A percentile compares a stretch with the other conserved stretches of the same genome.
These are phyloP conservation scores for Halotydeus destructor DNA, from an alignment of 1,140 invertebrate species.

Conservation along the genomic window DNA sequence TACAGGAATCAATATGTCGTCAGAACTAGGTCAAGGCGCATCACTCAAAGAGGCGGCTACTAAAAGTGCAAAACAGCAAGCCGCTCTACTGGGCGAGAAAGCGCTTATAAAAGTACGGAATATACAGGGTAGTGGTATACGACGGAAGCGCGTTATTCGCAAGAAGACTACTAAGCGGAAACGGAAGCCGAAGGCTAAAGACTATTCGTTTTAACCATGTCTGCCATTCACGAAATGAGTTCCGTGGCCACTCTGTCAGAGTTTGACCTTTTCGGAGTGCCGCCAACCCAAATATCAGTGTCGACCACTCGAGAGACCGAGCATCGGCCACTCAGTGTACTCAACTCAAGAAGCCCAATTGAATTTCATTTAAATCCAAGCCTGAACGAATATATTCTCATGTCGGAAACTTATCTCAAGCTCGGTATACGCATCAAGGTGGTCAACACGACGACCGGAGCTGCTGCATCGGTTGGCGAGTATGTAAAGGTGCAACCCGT, in stretches of 20 bases:
- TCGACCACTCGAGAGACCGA: conserved; percentile 21
- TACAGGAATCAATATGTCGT: not conserved
- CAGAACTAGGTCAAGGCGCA: not conserved
- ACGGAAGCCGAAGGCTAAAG: not conserved
- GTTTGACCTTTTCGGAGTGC: conserved; percentile 26
- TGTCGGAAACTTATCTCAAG: conserved; percentile 23
- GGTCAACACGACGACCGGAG: conserved; percentile 14
- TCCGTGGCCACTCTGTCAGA: conserved; percentile 18
- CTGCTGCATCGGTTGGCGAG: conserved; percentile 7
- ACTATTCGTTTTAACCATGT: conserved; percentile 1
- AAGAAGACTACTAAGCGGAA: not conserved
- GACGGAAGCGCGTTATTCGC: not conserved
- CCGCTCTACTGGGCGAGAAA: not conserved
- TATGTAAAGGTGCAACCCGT: conserved; percentile 15
- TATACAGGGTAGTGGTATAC: too few species aligned
- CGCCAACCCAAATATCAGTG: conserved; percentile 25
- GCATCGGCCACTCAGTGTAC: conserved; percentile 25
- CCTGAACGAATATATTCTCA: conserved; percentile 23
- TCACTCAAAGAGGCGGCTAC: not conserved
- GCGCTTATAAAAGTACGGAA: not conserved
- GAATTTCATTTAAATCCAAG: conserved; percentile 24
- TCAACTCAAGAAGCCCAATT: conserved; percentile 23
- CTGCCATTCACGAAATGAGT: conserved; percentile 3
- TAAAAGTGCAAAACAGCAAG: not conserved
- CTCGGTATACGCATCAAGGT: conserved; percentile 20